Conservation (phyloP, 2,888 invertebrate genomes). For the Portevinia maculata region DNA sequence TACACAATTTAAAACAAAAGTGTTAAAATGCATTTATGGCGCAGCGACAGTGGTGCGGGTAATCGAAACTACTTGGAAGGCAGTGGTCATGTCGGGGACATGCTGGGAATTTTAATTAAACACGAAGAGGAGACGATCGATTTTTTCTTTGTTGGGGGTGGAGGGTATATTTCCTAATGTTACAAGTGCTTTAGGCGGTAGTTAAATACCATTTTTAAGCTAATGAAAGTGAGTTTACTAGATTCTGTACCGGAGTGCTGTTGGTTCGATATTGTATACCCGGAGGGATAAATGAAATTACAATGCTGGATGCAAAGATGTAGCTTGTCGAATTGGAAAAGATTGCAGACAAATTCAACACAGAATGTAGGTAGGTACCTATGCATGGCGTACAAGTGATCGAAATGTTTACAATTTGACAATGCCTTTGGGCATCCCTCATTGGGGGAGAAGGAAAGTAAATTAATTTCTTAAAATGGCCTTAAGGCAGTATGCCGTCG, state of each 20-base stretch:
- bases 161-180: neutral
- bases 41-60: neutral
- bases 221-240: constrained; percentile 2
- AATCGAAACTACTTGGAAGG: constrained; percentile 3
- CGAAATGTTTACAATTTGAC: too few species aligned
- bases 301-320: too few species aligned
- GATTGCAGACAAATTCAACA: too few species aligned
- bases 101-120: constrained; percentile 45
- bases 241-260: neutral
- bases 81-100: constrained; percentile 10
- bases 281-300: too few species aligned
- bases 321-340: too few species aligned
- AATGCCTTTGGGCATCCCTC: too few species aligned
- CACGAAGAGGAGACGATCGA: constrained; percentile 20
- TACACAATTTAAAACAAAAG: constrained; percentile 22
- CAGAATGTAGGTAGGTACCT: too few species aligned
- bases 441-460: neutral
- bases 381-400: too few species aligned
- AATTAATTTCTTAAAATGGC: too few species aligned
- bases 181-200: neutral
- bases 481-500: too few species aligned
- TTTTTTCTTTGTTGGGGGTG: neutral
- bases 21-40: constrained; percentile 17
- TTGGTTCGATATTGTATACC: too few species aligned
- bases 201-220: neutral